Percentiles rank a stretch among this genome's conserved stretches.
Evolutionary conservation across 2,888 invertebrate genomes (phyloP).

Genomic region (Polylopha cassiicola): DNA sequence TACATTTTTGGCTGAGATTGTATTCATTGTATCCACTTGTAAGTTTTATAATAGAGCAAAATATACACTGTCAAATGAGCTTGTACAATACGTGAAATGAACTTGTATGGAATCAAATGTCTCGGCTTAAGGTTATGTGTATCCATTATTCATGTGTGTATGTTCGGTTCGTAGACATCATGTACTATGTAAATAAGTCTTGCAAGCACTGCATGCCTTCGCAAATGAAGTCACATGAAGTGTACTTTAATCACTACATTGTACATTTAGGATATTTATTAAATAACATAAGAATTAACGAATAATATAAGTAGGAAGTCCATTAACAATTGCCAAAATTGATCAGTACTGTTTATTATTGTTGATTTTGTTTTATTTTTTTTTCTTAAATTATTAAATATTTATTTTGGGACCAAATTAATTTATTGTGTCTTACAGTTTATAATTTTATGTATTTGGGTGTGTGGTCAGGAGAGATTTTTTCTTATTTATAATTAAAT

Average conservation of each 20-base stretch:
- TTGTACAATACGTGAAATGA: constrained; percentile 3
- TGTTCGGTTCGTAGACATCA: constrained; percentile 52
- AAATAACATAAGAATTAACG: constrained; percentile 65
- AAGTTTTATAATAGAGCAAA: constrained; percentile 2
- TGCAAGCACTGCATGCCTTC: constrained; percentile 43
- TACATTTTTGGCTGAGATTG: constrained; percentile 27
- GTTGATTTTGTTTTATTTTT: constrained; percentile 64
- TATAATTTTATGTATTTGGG: constrained; percentile 66
- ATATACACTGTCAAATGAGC: neutral
- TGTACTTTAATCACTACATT: constrained; percentile 48
- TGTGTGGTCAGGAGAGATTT: constrained; percentile 68
- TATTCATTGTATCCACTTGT: constrained; percentile 5
- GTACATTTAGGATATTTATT: constrained; percentile 68
- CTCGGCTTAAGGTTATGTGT: constrained; percentile 44
- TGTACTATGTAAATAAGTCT: constrained; percentile 61
- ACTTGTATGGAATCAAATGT: constrained; percentile 3
- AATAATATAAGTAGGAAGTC: constrained; percentile 63
- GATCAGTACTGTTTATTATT: constrained; percentile 67
- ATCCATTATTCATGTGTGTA: constrained; percentile 52
- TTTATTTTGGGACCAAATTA: constrained; percentile 78
- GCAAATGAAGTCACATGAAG: constrained; percentile 39
- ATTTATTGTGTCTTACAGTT: constrained; percentile 69
- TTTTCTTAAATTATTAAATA: constrained; percentile 69
- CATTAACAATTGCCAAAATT: constrained; percentile 75
- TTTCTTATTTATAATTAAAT: constrained; percentile 74